These are phyloP conservation scores for Cathartes aura DNA, from an alignment of 2,113 vertebrate genomes.

Conservation along the genomic window DNA sequence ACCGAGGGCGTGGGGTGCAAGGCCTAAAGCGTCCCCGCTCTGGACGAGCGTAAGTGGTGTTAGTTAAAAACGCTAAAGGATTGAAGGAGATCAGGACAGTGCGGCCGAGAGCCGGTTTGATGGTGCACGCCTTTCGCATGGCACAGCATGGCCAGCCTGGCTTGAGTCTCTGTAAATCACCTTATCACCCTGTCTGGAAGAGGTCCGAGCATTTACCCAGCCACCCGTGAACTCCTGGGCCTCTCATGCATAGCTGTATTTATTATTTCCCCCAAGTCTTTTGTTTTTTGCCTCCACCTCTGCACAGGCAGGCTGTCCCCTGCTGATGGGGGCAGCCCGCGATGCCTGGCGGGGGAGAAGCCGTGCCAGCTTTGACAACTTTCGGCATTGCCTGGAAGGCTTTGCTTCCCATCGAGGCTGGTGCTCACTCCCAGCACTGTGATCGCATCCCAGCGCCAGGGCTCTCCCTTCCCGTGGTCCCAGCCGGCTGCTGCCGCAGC, in stretches of 20 bases:
- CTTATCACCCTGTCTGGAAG: not conserved
- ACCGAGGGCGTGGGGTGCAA: not conserved
- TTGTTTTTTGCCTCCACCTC: not conserved
- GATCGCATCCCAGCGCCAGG: accelerated
- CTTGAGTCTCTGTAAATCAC: not conserved
- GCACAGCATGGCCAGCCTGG: not conserved
- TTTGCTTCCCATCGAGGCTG: not conserved
- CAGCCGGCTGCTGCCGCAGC: not conserved
- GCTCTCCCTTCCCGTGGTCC: not conserved
- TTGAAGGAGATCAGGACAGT: not conserved
- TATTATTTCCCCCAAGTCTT: not conserved
- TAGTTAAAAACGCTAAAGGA: not conserved
- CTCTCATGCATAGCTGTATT: not conserved
- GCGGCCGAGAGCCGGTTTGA: not conserved
- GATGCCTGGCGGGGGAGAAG: not conserved
- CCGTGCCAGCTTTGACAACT: not conserved
- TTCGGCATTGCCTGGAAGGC: not conserved
- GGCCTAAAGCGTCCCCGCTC: not conserved
- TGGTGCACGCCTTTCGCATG: not conserved
- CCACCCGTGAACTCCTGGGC: not conserved
- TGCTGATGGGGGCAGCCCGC: not conserved
- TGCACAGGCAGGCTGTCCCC: not conserved
- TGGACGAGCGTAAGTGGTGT: not conserved
- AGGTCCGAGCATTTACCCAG: not conserved
- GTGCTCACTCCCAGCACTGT: not conserved